These are phyloP conservation scores for Macrochelys suwanniensis DNA, from an alignment of 2,797 vertebrate species.

Conservation along the genomic window DNA sequence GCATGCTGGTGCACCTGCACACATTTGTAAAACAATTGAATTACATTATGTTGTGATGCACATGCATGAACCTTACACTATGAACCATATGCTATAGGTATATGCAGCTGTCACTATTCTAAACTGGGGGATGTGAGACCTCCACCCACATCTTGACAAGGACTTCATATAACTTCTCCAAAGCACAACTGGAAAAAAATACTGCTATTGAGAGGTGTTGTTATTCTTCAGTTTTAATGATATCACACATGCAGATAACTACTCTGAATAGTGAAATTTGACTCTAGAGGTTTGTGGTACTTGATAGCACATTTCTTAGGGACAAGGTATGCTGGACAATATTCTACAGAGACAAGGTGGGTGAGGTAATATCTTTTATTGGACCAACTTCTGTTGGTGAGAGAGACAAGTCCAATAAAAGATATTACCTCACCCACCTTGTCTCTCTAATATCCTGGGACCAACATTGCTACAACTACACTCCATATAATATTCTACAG, in stretches of 20 bases:
- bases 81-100: background rate
- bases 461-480: too few species aligned
- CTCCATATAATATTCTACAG: too few species aligned
- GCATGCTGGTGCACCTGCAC: background rate
- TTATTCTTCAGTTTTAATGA: background rate
- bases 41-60: too few species aligned
- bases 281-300: background rate
- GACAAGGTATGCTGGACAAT: background rate
- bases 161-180: accelerated
- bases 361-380: too few species aligned
- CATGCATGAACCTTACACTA: accelerated
- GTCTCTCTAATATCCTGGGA: too few species aligned
- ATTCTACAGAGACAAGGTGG: background rate
- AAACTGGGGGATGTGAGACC: background rate
- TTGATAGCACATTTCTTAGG: accelerated
- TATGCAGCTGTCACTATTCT: accelerated
- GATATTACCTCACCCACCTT: too few species aligned
- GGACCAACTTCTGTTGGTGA: too few species aligned
- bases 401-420: too few species aligned
- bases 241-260: accelerated
- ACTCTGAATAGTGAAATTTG: background rate
- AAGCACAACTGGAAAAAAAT: background rate
- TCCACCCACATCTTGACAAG: background rate
- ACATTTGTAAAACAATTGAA: background rate
- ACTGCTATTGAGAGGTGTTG: background rate